phyloP scores from a whole-genome alignment of 2,113 vertebrate genomes.

The Benitochromis conjunctus region DNA sequence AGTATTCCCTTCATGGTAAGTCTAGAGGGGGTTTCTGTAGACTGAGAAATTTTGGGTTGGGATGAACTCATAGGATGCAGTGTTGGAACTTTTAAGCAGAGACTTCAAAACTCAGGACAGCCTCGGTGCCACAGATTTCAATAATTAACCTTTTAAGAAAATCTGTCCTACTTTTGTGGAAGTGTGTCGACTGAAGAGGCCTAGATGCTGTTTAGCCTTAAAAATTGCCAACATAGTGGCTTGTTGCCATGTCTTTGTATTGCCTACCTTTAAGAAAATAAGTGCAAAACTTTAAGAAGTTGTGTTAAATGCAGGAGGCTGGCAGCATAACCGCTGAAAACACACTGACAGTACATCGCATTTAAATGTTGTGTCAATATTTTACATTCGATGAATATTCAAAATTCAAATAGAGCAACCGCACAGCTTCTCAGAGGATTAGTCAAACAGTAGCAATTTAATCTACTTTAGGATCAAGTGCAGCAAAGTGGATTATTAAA shows the following conservation, averaged over 20 bases:
- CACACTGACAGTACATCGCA: neutral
- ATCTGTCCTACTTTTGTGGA: neutral
- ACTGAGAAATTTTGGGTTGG: neutral
- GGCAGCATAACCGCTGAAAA: rapidly evolving
- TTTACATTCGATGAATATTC: neutral
- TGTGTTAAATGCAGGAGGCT: neutral
- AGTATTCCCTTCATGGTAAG: neutral
- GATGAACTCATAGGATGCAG: neutral
- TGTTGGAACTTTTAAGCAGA: neutral
- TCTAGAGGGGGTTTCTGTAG: rapidly evolving
- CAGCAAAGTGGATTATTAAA: neutral
- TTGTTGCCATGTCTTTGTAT: neutral
- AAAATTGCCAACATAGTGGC: neutral
- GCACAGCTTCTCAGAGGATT: neutral
- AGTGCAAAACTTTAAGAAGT: neutral
- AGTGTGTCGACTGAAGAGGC: neutral
- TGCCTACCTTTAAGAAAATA: neutral
- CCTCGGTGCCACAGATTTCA: neutral
- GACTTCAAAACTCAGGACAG: neutral
- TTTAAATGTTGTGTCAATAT: neutral
- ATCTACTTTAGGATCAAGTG: neutral
- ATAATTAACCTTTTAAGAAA: neutral
- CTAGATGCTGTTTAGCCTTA: neutral
- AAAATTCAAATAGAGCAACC: rapidly evolving
- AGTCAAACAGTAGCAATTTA: neutral